Conservation (phyloP, 2,888 invertebrate genomes). For the Volucella zonaria region DNA sequence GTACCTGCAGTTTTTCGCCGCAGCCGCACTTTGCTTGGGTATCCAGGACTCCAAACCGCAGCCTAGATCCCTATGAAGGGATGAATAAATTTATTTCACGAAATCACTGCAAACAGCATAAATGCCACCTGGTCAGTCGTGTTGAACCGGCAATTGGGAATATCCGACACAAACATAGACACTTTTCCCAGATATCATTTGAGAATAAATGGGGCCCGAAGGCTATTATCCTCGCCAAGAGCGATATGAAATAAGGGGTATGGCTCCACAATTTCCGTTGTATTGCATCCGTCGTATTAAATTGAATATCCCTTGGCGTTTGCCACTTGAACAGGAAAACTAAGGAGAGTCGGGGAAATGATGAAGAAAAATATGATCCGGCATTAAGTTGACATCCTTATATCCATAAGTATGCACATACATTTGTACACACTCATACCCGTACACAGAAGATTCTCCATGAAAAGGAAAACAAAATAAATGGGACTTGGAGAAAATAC, state of each 20-base stretch:
- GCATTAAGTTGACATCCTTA: slow-evolving; percentile 16
- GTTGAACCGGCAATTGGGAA: slow-evolving; percentile 24
- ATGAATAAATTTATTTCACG: slow-evolving; percentile 17
- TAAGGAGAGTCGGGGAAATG: not conserved
- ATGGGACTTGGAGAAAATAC: not conserved
- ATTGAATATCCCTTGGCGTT: slow-evolving; percentile 46
- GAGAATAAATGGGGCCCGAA: slow-evolving; percentile 6
- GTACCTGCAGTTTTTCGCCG: slow-evolving; percentile 4
- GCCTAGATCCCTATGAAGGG: not conserved
- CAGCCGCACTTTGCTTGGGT: slow-evolving; percentile 6
- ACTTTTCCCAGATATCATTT: slow-evolving; percentile 25
- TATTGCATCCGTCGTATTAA: slow-evolving; percentile 52
- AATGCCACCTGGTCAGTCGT: slow-evolving; percentile 18
- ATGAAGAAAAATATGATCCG: slow-evolving; percentile 26
- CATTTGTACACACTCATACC: not conserved
- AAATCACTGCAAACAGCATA: slow-evolving; percentile 32
- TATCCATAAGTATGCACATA: not conserved
- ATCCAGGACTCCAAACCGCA: not conserved
- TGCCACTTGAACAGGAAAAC: slow-evolving; percentile 12
- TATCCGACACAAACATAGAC: slow-evolving; percentile 1
- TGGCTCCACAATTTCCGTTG: slow-evolving; percentile 29
- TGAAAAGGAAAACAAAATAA: not conserved
- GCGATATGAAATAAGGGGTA: slow-evolving; percentile 20
- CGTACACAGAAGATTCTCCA: not conserved
- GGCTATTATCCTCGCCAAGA: slow-evolving; percentile 52